Evolutionary conservation across 2,888 invertebrate species (phyloP).

Genomic region (Himalopsyche tibetana): DNA sequence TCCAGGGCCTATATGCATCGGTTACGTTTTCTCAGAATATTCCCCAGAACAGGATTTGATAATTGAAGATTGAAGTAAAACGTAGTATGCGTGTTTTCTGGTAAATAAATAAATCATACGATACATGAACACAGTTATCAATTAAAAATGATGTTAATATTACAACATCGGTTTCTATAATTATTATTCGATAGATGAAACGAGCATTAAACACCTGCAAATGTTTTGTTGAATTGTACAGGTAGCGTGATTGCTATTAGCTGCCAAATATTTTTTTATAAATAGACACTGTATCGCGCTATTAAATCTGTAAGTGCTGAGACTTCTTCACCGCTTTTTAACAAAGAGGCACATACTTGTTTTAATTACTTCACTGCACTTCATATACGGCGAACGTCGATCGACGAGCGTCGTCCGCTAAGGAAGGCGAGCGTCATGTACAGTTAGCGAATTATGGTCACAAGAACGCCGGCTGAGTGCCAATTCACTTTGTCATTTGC

Average conservation of each 20-base stretch:
- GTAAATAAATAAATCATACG: too few species aligned
- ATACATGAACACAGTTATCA: too few species aligned
- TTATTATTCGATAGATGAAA: too few species aligned
- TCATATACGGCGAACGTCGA: constrained; percentile 22
- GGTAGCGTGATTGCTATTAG: background rate
- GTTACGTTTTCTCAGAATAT: too few species aligned
- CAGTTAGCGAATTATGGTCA: constrained; percentile 53
- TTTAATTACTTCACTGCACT: constrained; percentile 37
- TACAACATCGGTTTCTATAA: too few species aligned
- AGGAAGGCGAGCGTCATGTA: constrained; percentile 45
- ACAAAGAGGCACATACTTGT: background rate
- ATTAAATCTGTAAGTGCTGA: background rate
- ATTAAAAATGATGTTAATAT: too few species aligned
- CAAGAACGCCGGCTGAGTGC: constrained; percentile 39
- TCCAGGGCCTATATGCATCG: too few species aligned
- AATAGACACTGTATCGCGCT: background rate
- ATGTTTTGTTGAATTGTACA: background rate
- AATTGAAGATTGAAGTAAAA: too few species aligned
- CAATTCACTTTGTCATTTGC: constrained; percentile 27
- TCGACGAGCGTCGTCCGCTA: background rate
- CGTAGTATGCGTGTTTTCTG: too few species aligned
- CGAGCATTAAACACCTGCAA: background rate
- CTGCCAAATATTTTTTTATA: background rate
- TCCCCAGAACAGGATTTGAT: too few species aligned
- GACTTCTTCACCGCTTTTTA: background rate